Percentiles rank a stretch among this genome's conserved stretches.
Conservation (phyloP, 2,113 vertebrate genomes). For the Tachycineta bicolor region DNA sequence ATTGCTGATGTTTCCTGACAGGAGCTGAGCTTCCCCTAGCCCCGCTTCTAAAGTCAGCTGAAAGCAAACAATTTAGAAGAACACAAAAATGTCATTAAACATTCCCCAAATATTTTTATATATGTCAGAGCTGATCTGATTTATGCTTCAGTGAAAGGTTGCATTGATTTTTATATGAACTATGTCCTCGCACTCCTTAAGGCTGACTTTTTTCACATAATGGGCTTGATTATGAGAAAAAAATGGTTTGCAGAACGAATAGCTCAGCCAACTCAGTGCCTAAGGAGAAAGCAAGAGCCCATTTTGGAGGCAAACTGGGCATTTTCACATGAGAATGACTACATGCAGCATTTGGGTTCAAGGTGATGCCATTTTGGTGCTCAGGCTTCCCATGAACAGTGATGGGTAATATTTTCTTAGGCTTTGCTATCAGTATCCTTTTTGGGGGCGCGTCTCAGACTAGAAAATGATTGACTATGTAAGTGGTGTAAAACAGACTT, state of each 20-base stretch:
- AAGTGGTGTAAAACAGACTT: not conserved
- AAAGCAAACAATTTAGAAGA: constrained; percentile 31
- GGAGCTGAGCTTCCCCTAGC: not conserved
- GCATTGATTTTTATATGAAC: constrained; percentile 16
- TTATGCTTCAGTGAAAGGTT: constrained; percentile 41
- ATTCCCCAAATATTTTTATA: constrained; percentile 41
- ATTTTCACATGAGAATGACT: not conserved
- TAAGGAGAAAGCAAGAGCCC: not conserved
- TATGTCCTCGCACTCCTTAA: not conserved
- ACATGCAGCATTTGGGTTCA: not conserved
- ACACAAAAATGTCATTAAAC: constrained; percentile 38
- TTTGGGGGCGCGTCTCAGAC: not conserved
- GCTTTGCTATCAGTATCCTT: not conserved
- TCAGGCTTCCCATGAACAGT: not conserved
- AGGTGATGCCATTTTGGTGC: not conserved
- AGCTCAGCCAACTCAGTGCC: not conserved
- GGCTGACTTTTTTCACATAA: constrained; percentile 5
- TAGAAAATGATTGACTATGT: not conserved
- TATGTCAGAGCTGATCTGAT: not conserved
- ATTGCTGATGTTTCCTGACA: not conserved
- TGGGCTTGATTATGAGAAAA: not conserved
- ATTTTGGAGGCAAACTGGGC: not conserved
- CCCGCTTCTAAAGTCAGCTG: not conserved
- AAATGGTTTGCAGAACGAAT: not conserved
- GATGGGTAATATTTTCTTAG: not conserved